Conservation (phyloP, 2,888 invertebrate species). For the Ichneumoninae sp. region DNA sequence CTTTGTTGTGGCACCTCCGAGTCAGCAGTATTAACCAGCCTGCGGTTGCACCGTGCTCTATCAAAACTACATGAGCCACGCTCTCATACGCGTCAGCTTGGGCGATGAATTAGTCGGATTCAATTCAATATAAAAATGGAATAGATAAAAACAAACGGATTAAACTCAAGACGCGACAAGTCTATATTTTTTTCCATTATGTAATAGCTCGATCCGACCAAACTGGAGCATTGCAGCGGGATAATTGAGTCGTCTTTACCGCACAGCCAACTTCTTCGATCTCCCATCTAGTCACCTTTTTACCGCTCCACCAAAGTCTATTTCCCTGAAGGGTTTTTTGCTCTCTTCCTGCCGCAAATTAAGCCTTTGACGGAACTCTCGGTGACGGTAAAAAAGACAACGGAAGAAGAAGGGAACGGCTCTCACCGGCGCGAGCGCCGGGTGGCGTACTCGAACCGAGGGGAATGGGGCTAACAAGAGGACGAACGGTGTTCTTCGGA, state of each 20-base stretch:
- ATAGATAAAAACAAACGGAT: not conserved
- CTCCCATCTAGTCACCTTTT: constrained; percentile 26
- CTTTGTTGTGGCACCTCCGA: constrained; percentile 1
- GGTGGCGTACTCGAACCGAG: constrained; percentile 38
- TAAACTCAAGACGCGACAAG: not conserved
- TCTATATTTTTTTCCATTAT: not conserved
- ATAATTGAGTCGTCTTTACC: constrained; percentile 46
- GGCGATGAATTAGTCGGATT: not conserved
- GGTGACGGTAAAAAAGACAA: constrained; percentile 47
- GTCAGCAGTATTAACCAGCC: constrained; percentile 8
- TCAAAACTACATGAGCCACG: not conserved
- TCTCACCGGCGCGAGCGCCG: constrained; percentile 10
- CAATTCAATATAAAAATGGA: not conserved
- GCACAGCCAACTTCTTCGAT: constrained; percentile 47
- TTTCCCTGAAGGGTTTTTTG: constrained; percentile 60
- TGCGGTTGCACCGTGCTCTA: not conserved
- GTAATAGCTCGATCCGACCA: not conserved
- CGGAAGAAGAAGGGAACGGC: constrained; percentile 20
- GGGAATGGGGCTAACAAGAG: constrained; percentile 46
- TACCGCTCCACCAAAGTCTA: constrained; percentile 35
- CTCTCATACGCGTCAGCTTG: not conserved
- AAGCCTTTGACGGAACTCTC: constrained; percentile 63
- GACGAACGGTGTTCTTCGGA: constrained; percentile 39
- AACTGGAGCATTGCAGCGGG: constrained; percentile 18
- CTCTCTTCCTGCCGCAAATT: constrained; percentile 63